phyloP scores from a whole-genome alignment of 1,140 invertebrate genomes.

The Danaus melanippus region DNA sequence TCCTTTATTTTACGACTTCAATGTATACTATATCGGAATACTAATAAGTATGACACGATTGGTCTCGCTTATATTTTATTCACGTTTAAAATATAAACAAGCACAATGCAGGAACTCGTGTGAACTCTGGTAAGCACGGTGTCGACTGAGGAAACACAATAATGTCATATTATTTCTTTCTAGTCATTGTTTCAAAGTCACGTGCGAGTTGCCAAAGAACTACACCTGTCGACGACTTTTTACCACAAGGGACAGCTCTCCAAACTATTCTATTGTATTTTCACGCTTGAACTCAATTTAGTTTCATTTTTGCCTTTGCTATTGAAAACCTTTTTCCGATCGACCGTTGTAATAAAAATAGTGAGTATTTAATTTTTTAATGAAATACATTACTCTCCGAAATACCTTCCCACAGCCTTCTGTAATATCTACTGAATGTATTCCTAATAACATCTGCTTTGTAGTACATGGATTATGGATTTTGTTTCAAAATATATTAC shows the following conservation, averaged over 20 bases:
- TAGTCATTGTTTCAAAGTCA: conserved; percentile 42
- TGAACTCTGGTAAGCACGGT: conserved; percentile 9
- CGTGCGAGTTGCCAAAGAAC: conserved; percentile 31
- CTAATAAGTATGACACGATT: too few species aligned
- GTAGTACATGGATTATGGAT: too few species aligned
- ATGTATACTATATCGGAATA: too few species aligned
- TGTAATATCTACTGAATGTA: too few species aligned
- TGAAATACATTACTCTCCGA: too few species aligned
- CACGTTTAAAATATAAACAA: conserved; percentile 4
- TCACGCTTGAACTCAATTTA: conserved; percentile 32
- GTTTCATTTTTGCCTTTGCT: conserved; percentile 34
- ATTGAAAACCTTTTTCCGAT: conserved; percentile 23
- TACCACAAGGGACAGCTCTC: conserved; percentile 36
- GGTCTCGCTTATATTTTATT: background rate
- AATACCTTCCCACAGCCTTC: too few species aligned
- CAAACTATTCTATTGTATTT: conserved; percentile 45
- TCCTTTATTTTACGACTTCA: conserved; percentile 9
- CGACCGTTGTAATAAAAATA: background rate
- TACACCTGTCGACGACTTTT: conserved; percentile 41
- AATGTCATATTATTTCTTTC: conserved; percentile 26
- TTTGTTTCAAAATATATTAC: too few species aligned
- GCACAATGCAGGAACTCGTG: conserved; percentile 2
- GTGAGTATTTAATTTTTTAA: too few species aligned
- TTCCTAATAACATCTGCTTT: too few species aligned
- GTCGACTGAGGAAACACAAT: conserved; percentile 18